Evolutionary conservation across 2,888 invertebrate genomes (phyloP).

Genomic region (Phortica okadai): DNA sequence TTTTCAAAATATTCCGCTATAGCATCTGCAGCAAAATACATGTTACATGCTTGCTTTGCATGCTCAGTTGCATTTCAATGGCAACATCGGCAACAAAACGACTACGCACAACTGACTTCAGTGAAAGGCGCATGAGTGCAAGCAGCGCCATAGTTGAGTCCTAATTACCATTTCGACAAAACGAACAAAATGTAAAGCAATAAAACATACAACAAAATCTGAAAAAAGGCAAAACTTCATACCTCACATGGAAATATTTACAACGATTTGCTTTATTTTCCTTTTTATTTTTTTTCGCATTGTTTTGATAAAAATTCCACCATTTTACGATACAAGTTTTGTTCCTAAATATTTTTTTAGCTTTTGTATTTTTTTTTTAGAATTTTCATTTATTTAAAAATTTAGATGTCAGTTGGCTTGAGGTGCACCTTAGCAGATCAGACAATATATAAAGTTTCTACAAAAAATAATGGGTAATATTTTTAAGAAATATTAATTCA

Average conservation of each 20-base stretch:
- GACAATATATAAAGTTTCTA: too few relatives aligned
- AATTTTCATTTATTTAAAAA: too few relatives aligned
- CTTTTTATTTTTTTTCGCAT: background rate
- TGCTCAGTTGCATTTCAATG: constrained; percentile 7
- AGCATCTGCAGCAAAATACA: background rate
- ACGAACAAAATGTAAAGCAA: background rate
- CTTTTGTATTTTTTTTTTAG: too few relatives aligned
- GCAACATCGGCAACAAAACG: constrained; percentile 14
- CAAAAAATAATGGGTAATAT: too few relatives aligned
- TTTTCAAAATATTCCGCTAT: background rate
- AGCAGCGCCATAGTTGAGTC: constrained; percentile 22
- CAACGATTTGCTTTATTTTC: constrained; percentile 6
- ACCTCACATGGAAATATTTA: background rate
- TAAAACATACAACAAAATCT: constrained; percentile 6
- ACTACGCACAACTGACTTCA: constrained; percentile 25
- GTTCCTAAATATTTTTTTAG: too few relatives aligned
- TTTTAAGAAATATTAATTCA: too few relatives aligned
- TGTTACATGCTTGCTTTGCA: constrained; percentile 7
- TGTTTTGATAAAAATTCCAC: too few relatives aligned
- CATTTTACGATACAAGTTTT: background rate
- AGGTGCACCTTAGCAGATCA: too few relatives aligned
- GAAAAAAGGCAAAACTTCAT: background rate
- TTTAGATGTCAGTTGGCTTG: too few relatives aligned
- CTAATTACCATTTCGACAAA: constrained; percentile 20
- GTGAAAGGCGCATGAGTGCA: constrained; percentile 21